A percentile compares a stretch with the other conserved stretches of the same genome.
These are phyloP conservation scores for Vulpes vulpes DNA, from an alignment of 2,113 vertebrate genomes.

Conservation along the genomic window DNA sequence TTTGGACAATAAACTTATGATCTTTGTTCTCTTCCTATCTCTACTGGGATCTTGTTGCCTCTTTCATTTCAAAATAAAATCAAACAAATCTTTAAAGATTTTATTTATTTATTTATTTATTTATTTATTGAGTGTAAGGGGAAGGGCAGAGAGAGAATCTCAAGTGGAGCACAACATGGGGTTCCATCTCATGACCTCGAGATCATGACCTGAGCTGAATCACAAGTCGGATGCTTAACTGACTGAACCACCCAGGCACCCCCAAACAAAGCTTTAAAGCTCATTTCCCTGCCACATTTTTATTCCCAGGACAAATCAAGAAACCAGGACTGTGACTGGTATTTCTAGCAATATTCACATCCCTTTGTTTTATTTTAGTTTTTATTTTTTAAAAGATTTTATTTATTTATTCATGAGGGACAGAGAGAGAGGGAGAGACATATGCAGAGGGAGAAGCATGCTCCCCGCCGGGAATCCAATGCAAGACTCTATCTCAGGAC, in stretches of 20 bases:
- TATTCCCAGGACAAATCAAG: neutral
- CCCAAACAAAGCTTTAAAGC: neutral
- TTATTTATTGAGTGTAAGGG: neutral
- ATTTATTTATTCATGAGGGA: too few species aligned
- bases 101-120: neutral
- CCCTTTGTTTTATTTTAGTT: neutral
- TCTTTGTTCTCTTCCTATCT: neutral
- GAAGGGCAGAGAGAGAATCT: neutral
- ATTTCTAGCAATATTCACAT: neutral
- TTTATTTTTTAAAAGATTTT: too few species aligned
- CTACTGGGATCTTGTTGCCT: neutral
- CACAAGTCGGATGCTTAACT: neutral
- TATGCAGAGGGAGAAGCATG: too few species aligned
- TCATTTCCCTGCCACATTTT: neutral
- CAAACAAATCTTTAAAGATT: neutral
- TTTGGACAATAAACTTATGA: neutral
- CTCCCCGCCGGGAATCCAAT: too few species aligned
- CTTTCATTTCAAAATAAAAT: conserved; percentile 18
- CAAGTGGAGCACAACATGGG: neutral
- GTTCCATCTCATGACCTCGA: neutral
- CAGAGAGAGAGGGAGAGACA: too few species aligned
- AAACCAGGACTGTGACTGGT: too few species aligned
- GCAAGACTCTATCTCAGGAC: too few species aligned
- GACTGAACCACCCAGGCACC: neutral
- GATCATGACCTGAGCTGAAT: neutral